A percentile compares a stretch with the other conserved stretches of the same genome.
These are phyloP conservation scores for Dyspetes luteomarginatus DNA, from an alignment of 2,888 invertebrate species.

Conservation along the genomic window DNA sequence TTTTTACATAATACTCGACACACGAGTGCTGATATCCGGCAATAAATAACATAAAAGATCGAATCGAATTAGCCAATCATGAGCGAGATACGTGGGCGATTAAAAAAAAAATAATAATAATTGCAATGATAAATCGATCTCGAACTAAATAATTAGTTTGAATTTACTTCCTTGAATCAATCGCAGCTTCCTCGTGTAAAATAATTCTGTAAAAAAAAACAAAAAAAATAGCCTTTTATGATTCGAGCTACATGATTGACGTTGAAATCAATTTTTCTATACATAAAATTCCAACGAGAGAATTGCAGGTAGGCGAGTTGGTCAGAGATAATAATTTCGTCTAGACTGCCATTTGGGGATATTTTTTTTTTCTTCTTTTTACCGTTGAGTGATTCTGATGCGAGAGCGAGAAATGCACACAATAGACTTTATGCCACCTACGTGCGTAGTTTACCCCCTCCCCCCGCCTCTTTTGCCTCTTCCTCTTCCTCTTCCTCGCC, in stretches of 20 bases:
- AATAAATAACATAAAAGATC: background rate
- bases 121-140: background rate
- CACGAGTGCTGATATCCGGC: conserved; percentile 3
- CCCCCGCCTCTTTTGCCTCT: too few species aligned
- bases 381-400: conserved; percentile 6
- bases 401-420: conserved; percentile 27
- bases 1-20: background rate
- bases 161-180: background rate
- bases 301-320: conserved; percentile 10
- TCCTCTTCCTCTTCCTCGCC: background rate
- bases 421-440: conserved; percentile 48
- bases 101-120: background rate
- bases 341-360: conserved; percentile 58
- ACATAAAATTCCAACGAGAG: too few species aligned
- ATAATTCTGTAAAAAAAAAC: background rate
- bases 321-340: conserved; percentile 43
- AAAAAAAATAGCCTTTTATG: background rate
- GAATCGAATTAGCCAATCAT: background rate
- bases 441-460: conserved; percentile 51
- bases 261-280: too few species aligned
- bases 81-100: conserved; percentile 1
- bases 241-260: too few species aligned
- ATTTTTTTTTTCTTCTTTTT: conserved; percentile 16
- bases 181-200: background rate
- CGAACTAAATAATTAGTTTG: background rate